A percentile compares a stretch with the other conserved stretches of the same genome.
These are phyloP conservation scores for Drosophila anomalata DNA, from an alignment of 2,888 invertebrate genomes.

Conservation along the genomic window DNA sequence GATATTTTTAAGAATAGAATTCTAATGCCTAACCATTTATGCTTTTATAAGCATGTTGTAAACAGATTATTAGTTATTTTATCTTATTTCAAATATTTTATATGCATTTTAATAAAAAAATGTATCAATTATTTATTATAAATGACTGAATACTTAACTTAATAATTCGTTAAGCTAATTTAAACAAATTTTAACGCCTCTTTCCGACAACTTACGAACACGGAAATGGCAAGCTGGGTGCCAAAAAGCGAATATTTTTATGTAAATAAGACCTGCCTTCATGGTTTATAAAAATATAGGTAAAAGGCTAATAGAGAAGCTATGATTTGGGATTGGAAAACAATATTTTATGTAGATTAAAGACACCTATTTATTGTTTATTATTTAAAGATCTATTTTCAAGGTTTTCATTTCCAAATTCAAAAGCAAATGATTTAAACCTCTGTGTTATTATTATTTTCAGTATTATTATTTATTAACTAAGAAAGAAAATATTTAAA, in stretches of 20 bases:
- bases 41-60: no score
- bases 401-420: background rate
- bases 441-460: background rate
- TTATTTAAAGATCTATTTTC: background rate
- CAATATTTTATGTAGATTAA: background rate
- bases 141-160: background rate
- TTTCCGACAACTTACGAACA: background rate
- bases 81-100: background rate
- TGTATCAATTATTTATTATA: background rate
- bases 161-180: background rate
- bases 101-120: background rate
- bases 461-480: background rate
- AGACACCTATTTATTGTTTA: background rate
- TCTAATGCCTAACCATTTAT: no score
- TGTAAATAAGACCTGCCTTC: background rate
- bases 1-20: background rate
- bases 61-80: background rate
- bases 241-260: background rate
- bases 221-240: background rate
- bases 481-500: background rate
- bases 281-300: constrained; percentile 1
- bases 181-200: background rate
- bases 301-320: background rate
- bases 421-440: background rate
- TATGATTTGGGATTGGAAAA: background rate